Evolutionary conservation across 1,140 invertebrate genomes (phyloP), one percentile per base, ranked within the genome.

Genomic region (Sitodiplosis mosellana): DNA sequence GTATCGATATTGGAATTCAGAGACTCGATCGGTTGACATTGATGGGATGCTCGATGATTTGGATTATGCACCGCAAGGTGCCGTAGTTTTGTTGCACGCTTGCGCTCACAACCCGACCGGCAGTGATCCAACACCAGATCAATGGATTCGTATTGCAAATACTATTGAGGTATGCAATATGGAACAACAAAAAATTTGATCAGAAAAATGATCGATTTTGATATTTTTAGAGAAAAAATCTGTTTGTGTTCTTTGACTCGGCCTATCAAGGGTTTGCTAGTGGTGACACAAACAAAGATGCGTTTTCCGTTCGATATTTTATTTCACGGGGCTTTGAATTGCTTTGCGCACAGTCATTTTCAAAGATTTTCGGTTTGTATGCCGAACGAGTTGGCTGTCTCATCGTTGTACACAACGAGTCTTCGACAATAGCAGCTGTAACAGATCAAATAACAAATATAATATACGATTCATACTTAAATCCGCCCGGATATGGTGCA

Each of bases 51-150:
- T 81, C 8, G 76, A 84, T 55, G 91, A 95, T 66, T 67, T 85
- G 19, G 61, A 70, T 56, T 71, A 70, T 55, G 87, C 89, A 36
- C 86, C 87, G 6, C 76, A 84, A 64, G 80, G 83, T 61, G 74
- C 89, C 2, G 83, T 93, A 0, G 75, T 96, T 27, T 76, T 97
- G 54, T 68, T 97, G 1, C 92, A 96, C 68, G 84, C 85, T 3
- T 91, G 87, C 70, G 91, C 91, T 10, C 93, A 97, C 63, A 96
- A 96, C 70, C 93, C 93, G n/a, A 96, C 92, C 19, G 92, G 93
- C 43, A 77, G 84, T 50, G 87, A 91, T 66, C 85, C 84, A 38
- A 83, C 77, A 8, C 65, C 73, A 33, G 83, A 87, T 40, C 81
- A 88, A 61, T 89, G 84, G 84, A 63, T 67, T 47, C 68, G 77